Base-by-base conservation (phyloP, 2,797 vertebrate genomes). In the Hafferia zeledoni region DNA sequence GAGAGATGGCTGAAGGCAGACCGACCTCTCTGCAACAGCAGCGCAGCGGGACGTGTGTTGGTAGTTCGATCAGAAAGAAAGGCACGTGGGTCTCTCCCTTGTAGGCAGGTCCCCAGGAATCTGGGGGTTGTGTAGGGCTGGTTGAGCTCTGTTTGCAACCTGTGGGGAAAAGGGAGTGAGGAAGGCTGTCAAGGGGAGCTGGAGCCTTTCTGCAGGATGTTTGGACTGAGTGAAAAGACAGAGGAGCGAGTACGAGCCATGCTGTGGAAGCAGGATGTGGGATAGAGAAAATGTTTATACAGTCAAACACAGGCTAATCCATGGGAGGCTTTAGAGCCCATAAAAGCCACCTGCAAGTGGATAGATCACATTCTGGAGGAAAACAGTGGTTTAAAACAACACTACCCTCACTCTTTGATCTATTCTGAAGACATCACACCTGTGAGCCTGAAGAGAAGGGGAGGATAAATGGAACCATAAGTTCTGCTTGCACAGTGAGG, bases 191-290 rank as follows among this genome's bases (percentile, higher is more conserved):
- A 17, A 37, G 85, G 70, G 75, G 87, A 69, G 79, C 68, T 83
- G 87, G 77, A 88, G 77, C 67, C 16, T 84, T 90, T 87, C 39
- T 94, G 92, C 92, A 96, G 91, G 89, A 96, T 96, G 92, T 95
- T 96, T 96, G 83, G 84, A 80, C 49, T 59, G 89, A 77, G 64
- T 1, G 12, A 85, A 65, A 87, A 69, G 87, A 83, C 53, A 37
- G 82, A 89, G 84, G 50, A 82, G 56, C 0, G 17, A 88, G 46
- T 41, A 71, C 1, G 7, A 94, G 92, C 19, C 84, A 68, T 3
- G 64, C 69, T 61, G 79, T 81, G 94, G 91, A 96, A 93, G 89
- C 94, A 96, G 96, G 96, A 95, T 95, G 95, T 94, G 93, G 91
- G 87, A 88, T 49, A 56, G 59, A 81, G 91, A 88, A 80, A 78